Percentiles rank a stretch among this genome's conserved stretches.
Conservation (phyloP, 2,888 invertebrate genomes). For the Cheilosia impressa region DNA sequence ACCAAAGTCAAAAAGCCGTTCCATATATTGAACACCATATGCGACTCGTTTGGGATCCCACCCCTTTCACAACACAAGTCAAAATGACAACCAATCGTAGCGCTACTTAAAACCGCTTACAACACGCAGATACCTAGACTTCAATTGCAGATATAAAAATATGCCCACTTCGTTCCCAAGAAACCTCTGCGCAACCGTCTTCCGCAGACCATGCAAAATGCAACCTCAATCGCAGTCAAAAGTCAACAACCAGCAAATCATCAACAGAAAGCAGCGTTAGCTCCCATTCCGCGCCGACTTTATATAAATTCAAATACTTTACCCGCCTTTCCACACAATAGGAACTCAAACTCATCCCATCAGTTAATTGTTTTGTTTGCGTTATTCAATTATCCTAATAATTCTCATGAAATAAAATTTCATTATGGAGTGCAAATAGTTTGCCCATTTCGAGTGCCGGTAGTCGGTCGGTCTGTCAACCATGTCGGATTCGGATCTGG, state of each 20-base stretch:
- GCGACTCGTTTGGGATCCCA: too few relatives aligned
- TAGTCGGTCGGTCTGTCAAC: slow-evolving; percentile 50
- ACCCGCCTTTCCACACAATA: neutral
- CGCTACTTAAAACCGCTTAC: too few relatives aligned
- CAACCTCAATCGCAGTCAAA: slow-evolving; percentile 26
- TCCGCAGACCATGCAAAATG: slow-evolving; percentile 25
- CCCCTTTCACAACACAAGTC: too few relatives aligned
- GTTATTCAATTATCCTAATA: slow-evolving; percentile 48
- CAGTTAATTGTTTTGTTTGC: slow-evolving; percentile 32
- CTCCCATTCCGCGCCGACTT: slow-evolving; percentile 1
- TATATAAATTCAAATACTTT: slow-evolving; percentile 30
- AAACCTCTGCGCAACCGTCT: neutral
- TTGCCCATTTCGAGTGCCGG: slow-evolving; percentile 32
- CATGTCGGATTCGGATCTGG: slow-evolving; percentile 45
- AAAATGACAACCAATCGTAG: too few relatives aligned
- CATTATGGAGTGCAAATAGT: slow-evolving; percentile 60
- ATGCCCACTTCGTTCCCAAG: neutral
- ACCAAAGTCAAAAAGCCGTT: too few relatives aligned
- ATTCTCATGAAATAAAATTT: slow-evolving; percentile 63
- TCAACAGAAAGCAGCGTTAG: slow-evolving; percentile 20
- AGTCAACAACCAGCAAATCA: slow-evolving; percentile 62
- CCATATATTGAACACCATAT: too few relatives aligned
- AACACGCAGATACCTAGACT: too few relatives aligned
- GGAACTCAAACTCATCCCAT: slow-evolving; percentile 14
- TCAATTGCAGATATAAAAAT: neutral